phyloP scores from a whole-genome alignment of 2,797 vertebrate genomes.

The Gallinago stenura region DNA sequence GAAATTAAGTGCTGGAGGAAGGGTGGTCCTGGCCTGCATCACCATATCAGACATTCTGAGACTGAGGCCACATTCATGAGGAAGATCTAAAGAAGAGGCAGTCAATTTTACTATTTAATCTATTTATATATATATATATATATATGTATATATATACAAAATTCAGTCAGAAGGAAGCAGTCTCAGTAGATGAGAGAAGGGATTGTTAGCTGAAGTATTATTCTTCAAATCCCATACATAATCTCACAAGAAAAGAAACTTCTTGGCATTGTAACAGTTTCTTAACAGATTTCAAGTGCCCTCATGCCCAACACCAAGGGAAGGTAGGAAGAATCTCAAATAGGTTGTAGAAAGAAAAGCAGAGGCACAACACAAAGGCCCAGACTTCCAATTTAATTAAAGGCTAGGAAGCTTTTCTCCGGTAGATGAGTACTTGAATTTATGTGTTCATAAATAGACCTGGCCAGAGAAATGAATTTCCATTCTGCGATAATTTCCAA shows the following conservation, averaged over 20 bases:
- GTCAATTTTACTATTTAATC: neutral
- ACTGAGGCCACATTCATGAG: neutral
- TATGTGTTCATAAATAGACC: slow-evolving; percentile 9
- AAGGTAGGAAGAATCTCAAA: neutral
- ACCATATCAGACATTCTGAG: neutral
- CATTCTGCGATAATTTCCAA: slow-evolving; percentile 60
- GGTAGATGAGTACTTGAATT: neutral
- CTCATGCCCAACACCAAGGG: neutral
- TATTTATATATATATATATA: no score
- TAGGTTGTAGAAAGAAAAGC: neutral
- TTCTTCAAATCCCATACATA: neutral
- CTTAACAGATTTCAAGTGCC: neutral
- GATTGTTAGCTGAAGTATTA: neutral
- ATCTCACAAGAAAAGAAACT: neutral
- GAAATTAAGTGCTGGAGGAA: neutral
- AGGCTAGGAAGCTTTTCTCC: neutral
- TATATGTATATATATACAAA: neutral
- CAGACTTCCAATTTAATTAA: neutral
- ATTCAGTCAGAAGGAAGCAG: neutral
- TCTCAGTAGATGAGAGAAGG: neutral
- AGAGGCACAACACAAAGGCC: neutral
- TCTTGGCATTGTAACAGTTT: neutral
- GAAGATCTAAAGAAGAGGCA: neutral
- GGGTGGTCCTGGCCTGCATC: neutral
- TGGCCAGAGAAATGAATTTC: slow-evolving; percentile 40